Percentiles rank a stretch among this genome's conserved stretches.
These are phyloP conservation scores for Cisticola juncidis DNA, from an alignment of 2,113 vertebrate species.

Conservation along the genomic window DNA sequence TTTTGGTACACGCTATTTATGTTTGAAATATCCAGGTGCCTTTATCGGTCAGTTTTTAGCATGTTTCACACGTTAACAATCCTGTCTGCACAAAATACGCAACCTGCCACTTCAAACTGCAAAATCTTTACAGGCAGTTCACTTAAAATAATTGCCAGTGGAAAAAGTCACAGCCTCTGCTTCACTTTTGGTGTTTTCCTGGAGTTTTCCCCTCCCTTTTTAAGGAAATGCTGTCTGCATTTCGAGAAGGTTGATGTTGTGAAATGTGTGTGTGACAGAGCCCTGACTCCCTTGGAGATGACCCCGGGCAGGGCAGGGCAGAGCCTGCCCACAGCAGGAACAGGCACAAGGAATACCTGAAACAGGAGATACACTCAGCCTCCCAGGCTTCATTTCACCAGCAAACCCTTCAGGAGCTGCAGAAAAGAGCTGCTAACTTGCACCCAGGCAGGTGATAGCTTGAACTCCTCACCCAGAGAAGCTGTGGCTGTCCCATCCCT, in stretches of 20 bases:
- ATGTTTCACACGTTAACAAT: background rate
- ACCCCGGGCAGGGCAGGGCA: background rate
- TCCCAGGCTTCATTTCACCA: background rate
- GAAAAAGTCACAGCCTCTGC: background rate
- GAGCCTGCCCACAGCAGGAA: background rate
- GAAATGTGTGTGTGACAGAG: background rate
- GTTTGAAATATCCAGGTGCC: constrained; percentile 34
- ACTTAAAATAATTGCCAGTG: background rate
- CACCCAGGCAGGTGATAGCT: background rate
- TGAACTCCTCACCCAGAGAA: background rate
- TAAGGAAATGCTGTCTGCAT: background rate
- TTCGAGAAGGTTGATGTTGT: accelerated
- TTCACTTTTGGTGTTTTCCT: background rate
- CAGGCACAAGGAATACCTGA: background rate
- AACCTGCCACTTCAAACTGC: background rate
- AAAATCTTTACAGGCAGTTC: background rate
- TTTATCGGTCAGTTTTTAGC: background rate
- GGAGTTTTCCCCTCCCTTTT: background rate
- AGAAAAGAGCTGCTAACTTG: background rate
- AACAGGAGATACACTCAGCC: background rate
- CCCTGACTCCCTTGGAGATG: background rate
- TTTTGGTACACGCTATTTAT: background rate
- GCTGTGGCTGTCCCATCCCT: background rate
- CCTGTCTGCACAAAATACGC: background rate
- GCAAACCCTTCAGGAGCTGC: background rate